Evolutionary conservation across 2,797 vertebrate genomes (phyloP).

Genomic region (Dromococcyx pavoninus): DNA sequence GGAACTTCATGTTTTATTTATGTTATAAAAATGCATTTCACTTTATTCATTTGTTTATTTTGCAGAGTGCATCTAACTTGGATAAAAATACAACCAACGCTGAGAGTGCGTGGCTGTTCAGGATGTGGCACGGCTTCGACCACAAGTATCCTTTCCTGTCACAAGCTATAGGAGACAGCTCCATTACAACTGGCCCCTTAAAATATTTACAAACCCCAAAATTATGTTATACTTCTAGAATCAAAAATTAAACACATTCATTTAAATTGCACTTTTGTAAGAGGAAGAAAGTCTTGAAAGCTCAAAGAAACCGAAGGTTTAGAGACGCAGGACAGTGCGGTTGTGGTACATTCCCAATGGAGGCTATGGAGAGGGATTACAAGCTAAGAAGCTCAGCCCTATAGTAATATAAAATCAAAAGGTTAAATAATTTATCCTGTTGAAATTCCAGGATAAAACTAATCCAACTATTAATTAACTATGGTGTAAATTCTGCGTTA

Average conservation of each 20-base stretch:
- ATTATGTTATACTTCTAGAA: not conserved
- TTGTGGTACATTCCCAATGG: not conserved
- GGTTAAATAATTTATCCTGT: not conserved
- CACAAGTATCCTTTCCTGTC: slow-evolving; percentile 80
- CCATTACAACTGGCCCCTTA: not conserved
- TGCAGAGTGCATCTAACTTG: slow-evolving; percentile 63
- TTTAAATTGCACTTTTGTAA: too few species aligned
- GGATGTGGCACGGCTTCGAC: slow-evolving; percentile 81
- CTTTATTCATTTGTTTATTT: slow-evolving; percentile 20
- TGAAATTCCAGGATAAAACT: not conserved
- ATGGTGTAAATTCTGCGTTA: not conserved
- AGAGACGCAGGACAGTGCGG: not conserved
- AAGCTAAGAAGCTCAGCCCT: not conserved
- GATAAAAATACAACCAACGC: slow-evolving; percentile 68
- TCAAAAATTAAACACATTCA: not conserved
- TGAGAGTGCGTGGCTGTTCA: slow-evolving; percentile 78
- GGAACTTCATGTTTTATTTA: not conserved
- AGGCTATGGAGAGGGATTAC: not conserved
- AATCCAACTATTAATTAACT: not conserved
- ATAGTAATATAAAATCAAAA: not conserved
- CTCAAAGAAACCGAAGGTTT: not conserved
- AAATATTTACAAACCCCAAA: not conserved
- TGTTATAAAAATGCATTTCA: not conserved
- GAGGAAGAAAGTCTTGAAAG: not conserved
- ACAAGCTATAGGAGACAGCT: not conserved